Evolutionary conservation across 2,113 vertebrate genomes (phyloP).

Genomic region (Calonectris borealis): DNA sequence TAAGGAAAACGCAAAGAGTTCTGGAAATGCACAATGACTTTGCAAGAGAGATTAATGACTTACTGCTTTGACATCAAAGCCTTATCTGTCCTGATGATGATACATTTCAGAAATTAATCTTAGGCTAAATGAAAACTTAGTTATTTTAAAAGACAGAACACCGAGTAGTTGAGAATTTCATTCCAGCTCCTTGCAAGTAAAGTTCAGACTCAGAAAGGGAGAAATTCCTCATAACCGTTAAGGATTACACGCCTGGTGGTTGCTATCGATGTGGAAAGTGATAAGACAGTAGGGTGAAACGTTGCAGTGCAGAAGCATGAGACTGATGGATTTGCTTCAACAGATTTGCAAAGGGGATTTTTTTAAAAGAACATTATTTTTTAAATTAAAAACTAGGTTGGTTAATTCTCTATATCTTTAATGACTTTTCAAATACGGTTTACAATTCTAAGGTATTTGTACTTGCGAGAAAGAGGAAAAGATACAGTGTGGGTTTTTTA

Average conservation of each 20-base stretch:
- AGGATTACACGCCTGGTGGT: background rate
- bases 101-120: background rate
- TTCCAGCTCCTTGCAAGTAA: background rate
- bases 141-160: background rate
- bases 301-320: background rate
- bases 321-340: background rate
- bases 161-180: background rate
- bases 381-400: background rate
- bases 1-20: background rate
- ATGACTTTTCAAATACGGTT: background rate
- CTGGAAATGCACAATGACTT: background rate
- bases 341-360: background rate
- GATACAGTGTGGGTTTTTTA: background rate
- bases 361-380: background rate
- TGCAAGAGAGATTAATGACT: background rate
- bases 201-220: background rate
- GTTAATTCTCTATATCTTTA: background rate
- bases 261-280: background rate
- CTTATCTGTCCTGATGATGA: background rate
- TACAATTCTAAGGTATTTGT: background rate
- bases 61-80: conserved; percentile 5
- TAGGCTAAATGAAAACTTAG: background rate
- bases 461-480: background rate
- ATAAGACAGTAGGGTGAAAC: background rate
- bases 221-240: background rate